A percentile compares a stretch with the other conserved stretches of the same genome.
Evolutionary conservation across 2,797 vertebrate species (phyloP).

Genomic region (Tiaroga cobitis): DNA sequence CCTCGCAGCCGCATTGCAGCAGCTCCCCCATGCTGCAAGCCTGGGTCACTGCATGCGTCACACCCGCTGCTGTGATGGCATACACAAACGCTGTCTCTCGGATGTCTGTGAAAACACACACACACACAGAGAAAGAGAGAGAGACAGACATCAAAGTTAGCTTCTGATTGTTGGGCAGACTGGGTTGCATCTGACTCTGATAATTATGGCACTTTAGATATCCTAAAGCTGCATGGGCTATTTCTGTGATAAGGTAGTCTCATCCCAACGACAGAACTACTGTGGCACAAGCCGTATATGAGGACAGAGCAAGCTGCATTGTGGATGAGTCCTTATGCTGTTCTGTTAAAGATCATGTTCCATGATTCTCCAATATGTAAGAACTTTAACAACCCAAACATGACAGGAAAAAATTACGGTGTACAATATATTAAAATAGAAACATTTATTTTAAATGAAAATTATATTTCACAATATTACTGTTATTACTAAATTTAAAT

Average conservation of each 20-base stretch:
- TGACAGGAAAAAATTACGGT: not conserved
- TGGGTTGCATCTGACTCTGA: conserved; percentile 41
- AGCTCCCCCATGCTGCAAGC: conserved; percentile 98
- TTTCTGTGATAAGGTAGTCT: conserved; percentile 66
- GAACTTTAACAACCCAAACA: not conserved
- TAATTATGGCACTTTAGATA: conserved; percentile 43
- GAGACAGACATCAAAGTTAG: conserved; percentile 15
- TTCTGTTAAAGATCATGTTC: not conserved
- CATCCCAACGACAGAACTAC: not conserved
- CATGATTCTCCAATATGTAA: not conserved
- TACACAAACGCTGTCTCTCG: conserved; percentile 98
- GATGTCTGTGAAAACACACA: conserved; percentile 82
- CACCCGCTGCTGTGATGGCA: conserved; percentile 92
- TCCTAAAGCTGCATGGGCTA: conserved; percentile 70
- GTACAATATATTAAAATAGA: not conserved
- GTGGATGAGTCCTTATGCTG: not conserved
- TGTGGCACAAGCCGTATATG: not conserved
- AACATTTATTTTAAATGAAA: not conserved
- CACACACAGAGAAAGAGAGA: not conserved
- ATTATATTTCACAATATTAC: not conserved
- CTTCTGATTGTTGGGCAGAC: conserved; percentile 15
- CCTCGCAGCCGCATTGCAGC: conserved; percentile 94
- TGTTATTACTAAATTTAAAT: not conserved
- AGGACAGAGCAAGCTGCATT: not conserved
- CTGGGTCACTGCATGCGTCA: conserved; percentile 95